Evolutionary conservation across 2,888 invertebrate species (phyloP), one percentile per base, ranked within the genome.

Genomic region (Phalangium opilio): DNA sequence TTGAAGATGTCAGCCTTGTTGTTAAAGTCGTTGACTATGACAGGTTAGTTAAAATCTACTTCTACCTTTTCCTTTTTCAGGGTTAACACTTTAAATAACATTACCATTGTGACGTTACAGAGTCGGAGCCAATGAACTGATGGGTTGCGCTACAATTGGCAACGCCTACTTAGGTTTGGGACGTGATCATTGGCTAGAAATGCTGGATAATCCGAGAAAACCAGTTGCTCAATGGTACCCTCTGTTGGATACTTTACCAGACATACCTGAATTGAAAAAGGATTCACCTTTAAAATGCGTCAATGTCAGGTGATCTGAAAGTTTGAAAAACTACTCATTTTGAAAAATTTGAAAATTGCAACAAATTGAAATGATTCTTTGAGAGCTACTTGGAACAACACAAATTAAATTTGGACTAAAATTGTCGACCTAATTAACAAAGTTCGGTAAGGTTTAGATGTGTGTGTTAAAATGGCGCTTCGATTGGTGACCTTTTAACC

Each of bases 11-110:
- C 54, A 81, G 81, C 53, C 71, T 87, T 39, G 73, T 85, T 42
- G 74, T 87, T 54, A 84, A 85, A 72, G 83, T 87, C 51, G 81
- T 87, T 60, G 87, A 87, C 67, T 86, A 86, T 64, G 86, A 87
- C 69, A 79, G 83, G 85, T 86, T 60, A 69, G 70, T 4, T n/a
- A 27, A 27, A 27, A 27, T 7, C 27, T 7, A 27, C n/a, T 27
- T 27, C 8, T 27, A 27, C 27, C 4, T 7, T 27, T 27, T 27
- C 27, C 27, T 27, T 27, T 27, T 27, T 27, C 8, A 7, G 5
- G 4, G 27, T 7, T 27, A 27, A 7, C 27, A 27, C 8, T 27
- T 27, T 8, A 27, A 27, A 27, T 27, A 7, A 27, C 4, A 27
- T 7, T 7, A 8, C 27, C 27, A 27, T 7, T 8, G 27, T 41